A percentile compares a stretch with the other conserved stretches of the same genome.
Conservation (phyloP, 2,113 vertebrate species). For the Burhinus bistriatus region DNA sequence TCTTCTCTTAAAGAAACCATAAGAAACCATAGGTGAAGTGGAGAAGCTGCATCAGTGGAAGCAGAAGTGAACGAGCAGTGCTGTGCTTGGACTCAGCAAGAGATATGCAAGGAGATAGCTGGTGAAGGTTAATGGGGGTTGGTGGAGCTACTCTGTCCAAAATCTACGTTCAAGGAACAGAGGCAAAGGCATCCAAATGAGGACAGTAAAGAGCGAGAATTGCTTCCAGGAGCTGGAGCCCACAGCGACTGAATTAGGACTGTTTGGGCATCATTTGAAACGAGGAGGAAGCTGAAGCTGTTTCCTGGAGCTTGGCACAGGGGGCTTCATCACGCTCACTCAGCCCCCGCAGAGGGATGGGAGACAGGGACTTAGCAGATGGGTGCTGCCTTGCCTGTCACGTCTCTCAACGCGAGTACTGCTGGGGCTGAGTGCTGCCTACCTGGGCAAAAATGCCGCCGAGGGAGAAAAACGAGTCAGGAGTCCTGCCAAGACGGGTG, state of each 20-base stretch:
- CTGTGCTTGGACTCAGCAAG: not conserved
- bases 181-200: not conserved
- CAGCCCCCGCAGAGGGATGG: not conserved
- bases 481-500: not conserved
- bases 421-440: not conserved
- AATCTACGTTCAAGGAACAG: not conserved
- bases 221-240: not conserved
- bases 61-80: not conserved
- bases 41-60: not conserved
- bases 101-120: not conserved
- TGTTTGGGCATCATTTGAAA: not conserved
- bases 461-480: not conserved
- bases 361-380: not conserved
- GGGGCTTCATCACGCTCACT: not conserved
- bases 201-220: not conserved
- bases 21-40: not conserved
- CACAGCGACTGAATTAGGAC: not conserved
- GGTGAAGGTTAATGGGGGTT: not conserved
- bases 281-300: not conserved
- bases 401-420: accelerated
- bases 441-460: not conserved
- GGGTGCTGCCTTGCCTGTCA: not conserved
- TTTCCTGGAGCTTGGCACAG: not conserved
- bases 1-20: not conserved
- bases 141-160: not conserved